A percentile compares a stretch with the other conserved stretches of the same genome.
Evolutionary conservation across 1,140 invertebrate genomes (phyloP).

Genomic region (Eubasilissa regina): DNA sequence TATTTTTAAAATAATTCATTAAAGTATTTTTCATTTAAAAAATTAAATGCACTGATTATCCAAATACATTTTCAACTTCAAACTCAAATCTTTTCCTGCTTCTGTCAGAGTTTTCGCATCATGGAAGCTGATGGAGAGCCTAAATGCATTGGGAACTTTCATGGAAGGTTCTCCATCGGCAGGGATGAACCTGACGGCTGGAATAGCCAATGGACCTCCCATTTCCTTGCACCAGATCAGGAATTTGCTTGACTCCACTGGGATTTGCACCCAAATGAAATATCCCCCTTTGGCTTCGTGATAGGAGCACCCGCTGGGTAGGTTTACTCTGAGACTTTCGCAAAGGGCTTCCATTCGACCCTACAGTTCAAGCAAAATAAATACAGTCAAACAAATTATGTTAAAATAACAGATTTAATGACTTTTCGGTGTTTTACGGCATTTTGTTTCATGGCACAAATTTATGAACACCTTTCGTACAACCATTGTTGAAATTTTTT

Average conservation of each 20-base stretch:
- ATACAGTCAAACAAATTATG: neutral
- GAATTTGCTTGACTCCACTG: constrained; percentile 62
- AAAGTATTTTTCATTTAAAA: no score
- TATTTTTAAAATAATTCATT: no score
- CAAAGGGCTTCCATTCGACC: constrained; percentile 69
- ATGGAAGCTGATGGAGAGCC: constrained; percentile 68
- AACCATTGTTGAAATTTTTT: no score
- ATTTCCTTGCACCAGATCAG: constrained; percentile 37
- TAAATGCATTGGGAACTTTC: constrained; percentile 62
- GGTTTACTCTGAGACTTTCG: constrained; percentile 64
- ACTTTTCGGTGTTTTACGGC: no score
- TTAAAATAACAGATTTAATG: no score
- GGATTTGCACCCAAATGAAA: constrained; percentile 75
- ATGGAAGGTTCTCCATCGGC: neutral
- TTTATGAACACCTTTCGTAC: no score
- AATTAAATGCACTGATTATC: neutral
- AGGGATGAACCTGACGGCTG: constrained; percentile 61
- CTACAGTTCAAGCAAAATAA: constrained; percentile 9
- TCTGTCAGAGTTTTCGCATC: constrained; percentile 61
- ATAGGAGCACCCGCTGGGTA: constrained; percentile 69
- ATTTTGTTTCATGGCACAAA: no score
- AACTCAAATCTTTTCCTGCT: constrained; percentile 61
- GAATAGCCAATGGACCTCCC: constrained; percentile 43
- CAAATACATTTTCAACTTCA: constrained; percentile 61
- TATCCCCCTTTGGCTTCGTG: constrained; percentile 72